These are phyloP conservation scores for Stenchaetothrips biformis DNA, from an alignment of 2,888 invertebrate genomes.

Conservation along the genomic window DNA sequence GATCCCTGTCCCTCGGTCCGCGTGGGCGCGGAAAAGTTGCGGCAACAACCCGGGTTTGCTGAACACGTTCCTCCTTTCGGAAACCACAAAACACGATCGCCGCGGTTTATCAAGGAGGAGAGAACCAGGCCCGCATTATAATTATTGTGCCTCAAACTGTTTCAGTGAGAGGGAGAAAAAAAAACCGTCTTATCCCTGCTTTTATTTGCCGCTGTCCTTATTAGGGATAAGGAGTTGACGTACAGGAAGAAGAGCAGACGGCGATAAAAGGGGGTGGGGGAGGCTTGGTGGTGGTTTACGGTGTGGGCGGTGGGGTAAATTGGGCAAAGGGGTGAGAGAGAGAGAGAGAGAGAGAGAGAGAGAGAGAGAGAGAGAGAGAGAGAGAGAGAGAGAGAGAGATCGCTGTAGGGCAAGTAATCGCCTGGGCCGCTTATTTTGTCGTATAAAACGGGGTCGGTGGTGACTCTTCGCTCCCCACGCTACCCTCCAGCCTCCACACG, in stretches of 20 bases:
- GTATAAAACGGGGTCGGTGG: neutral
- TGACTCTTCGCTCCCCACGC: neutral
- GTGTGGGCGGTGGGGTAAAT: neutral
- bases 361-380: neutral
- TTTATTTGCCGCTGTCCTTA: no score
- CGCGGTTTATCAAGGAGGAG: no score
- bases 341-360: no score
- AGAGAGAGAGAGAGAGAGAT: neutral
- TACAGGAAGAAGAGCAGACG: neutral
- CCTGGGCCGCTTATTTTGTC: conserved; percentile 1
- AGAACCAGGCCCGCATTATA: no score
- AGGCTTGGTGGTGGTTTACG: neutral
- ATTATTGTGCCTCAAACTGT: neutral
- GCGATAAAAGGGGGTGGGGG: neutral
- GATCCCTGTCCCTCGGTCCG: no score
- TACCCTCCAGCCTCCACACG: neutral
- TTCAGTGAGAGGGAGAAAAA: neutral
- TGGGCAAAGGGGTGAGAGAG: neutral
- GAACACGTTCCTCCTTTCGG: no score
- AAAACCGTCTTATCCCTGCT: neutral
- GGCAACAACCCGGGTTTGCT: no score
- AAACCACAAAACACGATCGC: no score
- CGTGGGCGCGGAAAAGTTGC: no score
- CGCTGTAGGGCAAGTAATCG: conserved; percentile 6
- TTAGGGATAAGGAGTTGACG: neutral